Conservation (phyloP, 2,888 invertebrate species). For the Trichopoda pennipes region DNA sequence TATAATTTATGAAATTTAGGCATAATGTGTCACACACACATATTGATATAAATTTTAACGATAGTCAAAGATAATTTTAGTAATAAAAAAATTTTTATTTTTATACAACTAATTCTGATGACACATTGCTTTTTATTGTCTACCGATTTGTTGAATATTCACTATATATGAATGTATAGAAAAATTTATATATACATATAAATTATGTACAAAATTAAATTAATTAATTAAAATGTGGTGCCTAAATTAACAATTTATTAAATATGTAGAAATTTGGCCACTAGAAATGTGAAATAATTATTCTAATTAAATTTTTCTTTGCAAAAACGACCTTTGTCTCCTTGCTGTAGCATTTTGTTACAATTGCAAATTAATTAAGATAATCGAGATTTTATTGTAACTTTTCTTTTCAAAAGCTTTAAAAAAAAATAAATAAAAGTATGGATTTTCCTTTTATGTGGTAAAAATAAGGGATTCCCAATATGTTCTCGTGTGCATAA, state of each 20-base stretch:
- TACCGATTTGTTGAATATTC: constrained; percentile 26
- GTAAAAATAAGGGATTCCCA: constrained; percentile 13
- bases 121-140: constrained; percentile 56
- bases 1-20: constrained; percentile 63
- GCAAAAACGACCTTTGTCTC: too few relatives aligned
- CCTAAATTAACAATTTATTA: too few relatives aligned
- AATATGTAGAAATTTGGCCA: too few relatives aligned
- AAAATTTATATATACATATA: too few relatives aligned
- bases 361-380: constrained; percentile 41
- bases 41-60: constrained; percentile 33
- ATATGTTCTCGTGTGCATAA: background rate
- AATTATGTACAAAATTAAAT: too few relatives aligned
- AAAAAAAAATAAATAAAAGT: constrained; percentile 35
- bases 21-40: constrained; percentile 18
- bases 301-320: too few relatives aligned
- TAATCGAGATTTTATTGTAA: constrained; percentile 38
- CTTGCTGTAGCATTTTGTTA: background rate
- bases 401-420: constrained; percentile 7
- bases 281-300: too few relatives aligned
- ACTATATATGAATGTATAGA: constrained; percentile 24
- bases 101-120: constrained; percentile 64
- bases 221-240: too few relatives aligned
- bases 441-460: constrained; percentile 25
- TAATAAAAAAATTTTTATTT: constrained; percentile 66
- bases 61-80: too few relatives aligned